Evolutionary conservation across 1,140 invertebrate genomes (phyloP).

Genomic region (Hylyphantes graminicola): DNA sequence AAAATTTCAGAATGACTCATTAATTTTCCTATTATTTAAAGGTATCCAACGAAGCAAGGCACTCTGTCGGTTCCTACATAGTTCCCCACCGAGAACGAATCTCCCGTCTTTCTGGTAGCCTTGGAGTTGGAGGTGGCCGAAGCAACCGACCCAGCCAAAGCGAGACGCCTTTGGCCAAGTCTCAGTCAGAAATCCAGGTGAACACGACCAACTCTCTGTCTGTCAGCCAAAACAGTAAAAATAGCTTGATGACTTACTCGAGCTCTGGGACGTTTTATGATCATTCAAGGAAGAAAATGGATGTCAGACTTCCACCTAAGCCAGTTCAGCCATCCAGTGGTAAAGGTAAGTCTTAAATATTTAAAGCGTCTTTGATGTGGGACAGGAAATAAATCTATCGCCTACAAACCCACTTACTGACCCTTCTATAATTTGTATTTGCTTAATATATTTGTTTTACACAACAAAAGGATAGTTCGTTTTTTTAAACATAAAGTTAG

Average conservation of each 20-base stretch:
- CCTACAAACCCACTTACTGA: no score
- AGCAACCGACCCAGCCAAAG: conserved; percentile 49
- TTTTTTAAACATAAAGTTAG: no score
- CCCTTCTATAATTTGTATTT: no score
- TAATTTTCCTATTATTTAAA: not conserved
- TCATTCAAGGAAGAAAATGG: conserved; percentile 43
- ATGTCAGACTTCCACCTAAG: conserved; percentile 51
- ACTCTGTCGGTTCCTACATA: conserved; percentile 37
- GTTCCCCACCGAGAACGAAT: conserved; percentile 1
- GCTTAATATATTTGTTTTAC: no score
- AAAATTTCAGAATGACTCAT: no score
- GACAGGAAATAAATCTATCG: no score
- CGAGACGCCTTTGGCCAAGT: conserved; percentile 50
- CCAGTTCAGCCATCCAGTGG: conserved; percentile 29
- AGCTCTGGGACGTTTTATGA: conserved; percentile 58
- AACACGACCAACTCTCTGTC: conserved; percentile 48
- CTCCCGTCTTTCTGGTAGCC: conserved; percentile 9
- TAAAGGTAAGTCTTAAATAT: conserved; percentile 40
- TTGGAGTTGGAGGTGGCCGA: conserved; percentile 38
- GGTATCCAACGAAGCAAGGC: conserved; percentile 35
- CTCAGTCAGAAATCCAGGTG: conserved; percentile 57
- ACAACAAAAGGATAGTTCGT: no score
- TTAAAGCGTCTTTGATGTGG: no score
- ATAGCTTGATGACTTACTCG: conserved; percentile 55
- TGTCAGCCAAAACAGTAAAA: conserved; percentile 55